Conservation (phyloP, 53 echinoderm and acorn worm species). For the Antedon mediterranea region DNA sequence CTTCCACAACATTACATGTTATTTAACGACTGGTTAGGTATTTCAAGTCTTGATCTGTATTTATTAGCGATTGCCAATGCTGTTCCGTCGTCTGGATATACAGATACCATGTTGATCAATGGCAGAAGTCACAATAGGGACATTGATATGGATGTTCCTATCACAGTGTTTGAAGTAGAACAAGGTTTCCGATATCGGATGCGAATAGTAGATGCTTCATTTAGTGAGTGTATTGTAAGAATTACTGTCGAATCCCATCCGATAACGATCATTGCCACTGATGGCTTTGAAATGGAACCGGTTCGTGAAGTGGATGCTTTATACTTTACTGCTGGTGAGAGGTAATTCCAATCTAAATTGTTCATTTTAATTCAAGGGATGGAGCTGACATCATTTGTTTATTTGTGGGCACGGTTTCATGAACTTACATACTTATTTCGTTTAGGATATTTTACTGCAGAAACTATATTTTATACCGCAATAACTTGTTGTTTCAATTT, state of each 20-base stretch:
- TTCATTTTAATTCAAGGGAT: not conserved
- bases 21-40: conserved; percentile 32
- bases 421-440: no score
- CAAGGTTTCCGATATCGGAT: conserved; percentile 26
- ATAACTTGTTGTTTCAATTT: no score
- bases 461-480: no score
- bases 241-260: conserved; percentile 25
- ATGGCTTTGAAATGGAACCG: conserved; percentile 24
- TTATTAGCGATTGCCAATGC: not conserved
- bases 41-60: not conserved
- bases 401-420: not conserved
- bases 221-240: not conserved
- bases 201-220: conserved; percentile 15
- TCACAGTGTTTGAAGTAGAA: conserved; percentile 7
- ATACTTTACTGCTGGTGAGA: not conserved
- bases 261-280: conserved; percentile 32
- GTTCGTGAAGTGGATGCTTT: not conserved
- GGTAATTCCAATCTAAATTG: not conserved
- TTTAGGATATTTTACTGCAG: no score
- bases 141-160: not conserved
- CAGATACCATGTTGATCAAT: conserved; percentile 25
- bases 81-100: not conserved
- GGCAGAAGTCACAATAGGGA: conserved; percentile 20
- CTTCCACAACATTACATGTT: conserved; percentile 28
- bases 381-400: not conserved